These are phyloP conservation scores for Betta splendens DNA, from an alignment of 2,797 vertebrate genomes.

Conservation along the genomic window DNA sequence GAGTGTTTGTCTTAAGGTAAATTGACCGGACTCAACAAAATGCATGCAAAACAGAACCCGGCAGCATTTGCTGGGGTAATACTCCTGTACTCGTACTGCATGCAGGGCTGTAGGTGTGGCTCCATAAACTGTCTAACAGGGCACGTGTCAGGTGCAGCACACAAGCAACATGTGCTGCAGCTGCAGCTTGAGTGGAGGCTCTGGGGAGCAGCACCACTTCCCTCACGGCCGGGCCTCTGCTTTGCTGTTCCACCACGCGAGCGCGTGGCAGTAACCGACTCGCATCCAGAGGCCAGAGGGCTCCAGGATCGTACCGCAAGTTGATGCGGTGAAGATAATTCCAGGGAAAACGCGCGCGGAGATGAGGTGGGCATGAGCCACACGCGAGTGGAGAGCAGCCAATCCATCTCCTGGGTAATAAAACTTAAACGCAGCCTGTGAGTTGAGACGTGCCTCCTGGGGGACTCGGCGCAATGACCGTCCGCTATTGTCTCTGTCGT, in stretches of 20 bases:
- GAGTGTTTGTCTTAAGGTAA: no score
- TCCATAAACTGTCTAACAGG: slow-evolving; percentile 46
- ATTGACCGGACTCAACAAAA: no score
- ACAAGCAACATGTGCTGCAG: slow-evolving; percentile 51
- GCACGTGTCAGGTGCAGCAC: slow-evolving; percentile 57
- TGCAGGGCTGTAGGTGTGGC: slow-evolving; percentile 45
- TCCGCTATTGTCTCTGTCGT: slow-evolving; percentile 65
- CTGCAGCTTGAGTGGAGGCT: slow-evolving; percentile 46
- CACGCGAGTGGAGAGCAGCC: slow-evolving; percentile 63
- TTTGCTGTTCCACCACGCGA: slow-evolving; percentile 8
- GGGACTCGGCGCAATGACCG: slow-evolving; percentile 46
- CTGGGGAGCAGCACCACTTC: slow-evolving; percentile 47
- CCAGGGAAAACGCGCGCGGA: no score
- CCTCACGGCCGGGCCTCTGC: slow-evolving; percentile 32
- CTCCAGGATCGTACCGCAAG: no score
- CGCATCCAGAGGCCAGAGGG: background rate
- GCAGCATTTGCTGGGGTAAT: background rate
- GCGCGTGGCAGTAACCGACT: slow-evolving; percentile 26
- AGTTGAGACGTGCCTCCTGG: slow-evolving; percentile 61
- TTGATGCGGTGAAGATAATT: no score
- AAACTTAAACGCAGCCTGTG: slow-evolving; percentile 71
- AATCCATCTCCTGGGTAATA: slow-evolving; percentile 67
- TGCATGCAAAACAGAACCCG: slow-evolving; percentile 9
- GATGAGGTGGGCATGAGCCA: no score
- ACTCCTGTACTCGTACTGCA: slow-evolving; percentile 14